Evolutionary conservation across 2,888 invertebrate genomes (phyloP).

Genomic region (Dicranocentrus wangi): DNA sequence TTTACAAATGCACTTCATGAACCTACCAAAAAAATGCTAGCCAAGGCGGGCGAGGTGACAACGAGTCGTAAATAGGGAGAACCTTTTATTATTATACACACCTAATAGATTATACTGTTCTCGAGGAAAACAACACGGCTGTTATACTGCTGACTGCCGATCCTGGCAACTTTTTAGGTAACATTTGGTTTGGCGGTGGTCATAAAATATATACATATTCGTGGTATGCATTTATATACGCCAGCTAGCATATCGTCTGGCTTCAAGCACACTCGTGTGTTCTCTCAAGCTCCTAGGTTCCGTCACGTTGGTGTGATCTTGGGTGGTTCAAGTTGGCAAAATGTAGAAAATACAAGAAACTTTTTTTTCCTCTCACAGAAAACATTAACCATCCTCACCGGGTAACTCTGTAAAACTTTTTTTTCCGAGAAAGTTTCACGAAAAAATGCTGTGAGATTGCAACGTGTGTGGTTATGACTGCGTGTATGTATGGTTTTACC

Average conservation of each 20-base stretch:
- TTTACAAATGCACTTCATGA: conserved; percentile 1
- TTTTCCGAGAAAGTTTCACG: not conserved
- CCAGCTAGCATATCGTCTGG: not conserved
- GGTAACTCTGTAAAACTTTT: not conserved
- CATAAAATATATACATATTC: conserved; percentile 35
- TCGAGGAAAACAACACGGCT: not conserved
- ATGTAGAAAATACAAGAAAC: conserved; percentile 20
- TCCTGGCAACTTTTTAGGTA: conserved; percentile 10
- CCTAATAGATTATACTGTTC: not conserved
- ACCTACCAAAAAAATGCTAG: not conserved
- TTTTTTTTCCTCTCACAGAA: conserved; percentile 3
- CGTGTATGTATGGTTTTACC: not conserved
- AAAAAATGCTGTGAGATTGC: conserved; percentile 14
- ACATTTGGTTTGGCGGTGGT: conserved; percentile 48
- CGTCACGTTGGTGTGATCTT: conserved; percentile 25
- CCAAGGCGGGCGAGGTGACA: not conserved
- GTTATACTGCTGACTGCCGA: not conserved
- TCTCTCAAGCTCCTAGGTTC: not conserved
- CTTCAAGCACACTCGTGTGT: not conserved
- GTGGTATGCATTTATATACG: not conserved
- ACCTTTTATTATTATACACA: not conserved
- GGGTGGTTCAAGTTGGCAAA: conserved; percentile 27
- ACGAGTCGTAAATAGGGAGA: conserved; percentile 15
- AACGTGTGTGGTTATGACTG: not conserved
- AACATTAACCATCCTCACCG: not conserved